Percentiles rank a stretch among this genome's conserved stretches.
These are phyloP conservation scores for Diorhabda sublineata DNA, from an alignment of 1,140 invertebrate species.

Conservation along the genomic window DNA sequence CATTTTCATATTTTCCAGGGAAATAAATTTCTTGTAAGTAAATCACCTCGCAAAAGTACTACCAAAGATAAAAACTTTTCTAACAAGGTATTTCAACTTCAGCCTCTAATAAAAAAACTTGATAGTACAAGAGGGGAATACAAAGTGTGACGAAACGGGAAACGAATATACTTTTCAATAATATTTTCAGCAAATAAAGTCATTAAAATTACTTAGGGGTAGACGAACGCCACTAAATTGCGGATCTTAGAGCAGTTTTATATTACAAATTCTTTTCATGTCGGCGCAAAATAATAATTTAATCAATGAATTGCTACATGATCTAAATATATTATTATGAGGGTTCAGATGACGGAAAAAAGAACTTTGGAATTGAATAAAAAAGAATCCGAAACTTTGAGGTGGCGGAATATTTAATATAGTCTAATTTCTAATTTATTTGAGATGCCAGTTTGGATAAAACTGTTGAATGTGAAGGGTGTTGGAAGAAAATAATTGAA, in stretches of 20 bases:
- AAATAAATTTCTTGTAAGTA: too few relatives aligned
- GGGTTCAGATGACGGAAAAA: not conserved
- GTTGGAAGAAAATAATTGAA: too few relatives aligned
- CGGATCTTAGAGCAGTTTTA: not conserved
- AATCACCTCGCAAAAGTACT: too few relatives aligned
- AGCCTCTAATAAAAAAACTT: slow-evolving; percentile 8
- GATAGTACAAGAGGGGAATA: slow-evolving; percentile 8
- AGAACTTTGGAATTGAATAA: not conserved
- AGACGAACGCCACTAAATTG: slow-evolving; percentile 12
- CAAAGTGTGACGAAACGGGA: slow-evolving; percentile 4
- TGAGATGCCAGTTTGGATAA: too few relatives aligned
- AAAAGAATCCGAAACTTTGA: not conserved
- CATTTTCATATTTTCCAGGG: too few relatives aligned
- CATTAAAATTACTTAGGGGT: slow-evolving; percentile 23
- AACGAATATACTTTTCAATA: slow-evolving; percentile 17
- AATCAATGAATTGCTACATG: slow-evolving; percentile 2
- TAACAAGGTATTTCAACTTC: slow-evolving; percentile 4
- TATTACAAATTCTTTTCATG: slow-evolving; percentile 3
- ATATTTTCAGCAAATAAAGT: slow-evolving; percentile 17
- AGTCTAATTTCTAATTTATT: not conserved
- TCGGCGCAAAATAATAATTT: slow-evolving; percentile 2
- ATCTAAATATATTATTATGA: not conserved
- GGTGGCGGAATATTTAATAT: not conserved
- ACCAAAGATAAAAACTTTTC: not conserved
- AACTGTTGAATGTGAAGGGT: too few relatives aligned